phyloP scores from a whole-genome alignment of 1,140 invertebrate species.

The Maniola jurtina region DNA sequence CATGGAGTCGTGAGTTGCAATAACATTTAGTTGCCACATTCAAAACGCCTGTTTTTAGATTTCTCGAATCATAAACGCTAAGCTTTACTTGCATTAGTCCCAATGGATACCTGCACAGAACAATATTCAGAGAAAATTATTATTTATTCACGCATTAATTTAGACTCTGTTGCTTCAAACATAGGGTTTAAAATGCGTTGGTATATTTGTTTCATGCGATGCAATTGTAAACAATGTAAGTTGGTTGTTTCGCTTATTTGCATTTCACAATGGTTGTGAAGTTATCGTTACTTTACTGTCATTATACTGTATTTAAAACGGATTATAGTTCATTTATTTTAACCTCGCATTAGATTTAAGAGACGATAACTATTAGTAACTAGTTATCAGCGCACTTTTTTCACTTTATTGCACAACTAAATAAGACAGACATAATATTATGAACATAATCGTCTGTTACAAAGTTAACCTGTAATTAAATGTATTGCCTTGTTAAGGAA shows the following conservation, averaged over 20 bases:
- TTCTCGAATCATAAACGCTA: constrained; percentile 5
- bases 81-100: constrained; percentile 2
- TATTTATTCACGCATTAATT: not conserved
- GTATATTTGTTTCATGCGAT: not conserved
- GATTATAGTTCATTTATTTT: constrained; percentile 9
- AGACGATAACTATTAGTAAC: not conserved
- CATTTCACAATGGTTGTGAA: not conserved
- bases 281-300: constrained; percentile 5
- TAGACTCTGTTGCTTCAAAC: not conserved
- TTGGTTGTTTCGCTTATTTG: constrained; percentile 6
- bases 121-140: constrained; percentile 10
- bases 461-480: no score
- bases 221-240: constrained; percentile 10
- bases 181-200: not conserved
- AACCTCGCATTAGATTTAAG: not conserved
- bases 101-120: not conserved
- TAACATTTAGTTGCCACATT: constrained; percentile 18
- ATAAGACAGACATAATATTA: no score
- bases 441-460: no score
- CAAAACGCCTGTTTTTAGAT: constrained; percentile 17
- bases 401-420: no score
- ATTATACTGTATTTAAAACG: not conserved
- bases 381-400: no score
- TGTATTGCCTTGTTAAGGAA: no score
- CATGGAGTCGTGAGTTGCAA: not conserved